A percentile compares a stretch with the other conserved stretches of the same genome.
Conservation (phyloP, 2,113 vertebrate species). For the Crypturellus undulatus region DNA sequence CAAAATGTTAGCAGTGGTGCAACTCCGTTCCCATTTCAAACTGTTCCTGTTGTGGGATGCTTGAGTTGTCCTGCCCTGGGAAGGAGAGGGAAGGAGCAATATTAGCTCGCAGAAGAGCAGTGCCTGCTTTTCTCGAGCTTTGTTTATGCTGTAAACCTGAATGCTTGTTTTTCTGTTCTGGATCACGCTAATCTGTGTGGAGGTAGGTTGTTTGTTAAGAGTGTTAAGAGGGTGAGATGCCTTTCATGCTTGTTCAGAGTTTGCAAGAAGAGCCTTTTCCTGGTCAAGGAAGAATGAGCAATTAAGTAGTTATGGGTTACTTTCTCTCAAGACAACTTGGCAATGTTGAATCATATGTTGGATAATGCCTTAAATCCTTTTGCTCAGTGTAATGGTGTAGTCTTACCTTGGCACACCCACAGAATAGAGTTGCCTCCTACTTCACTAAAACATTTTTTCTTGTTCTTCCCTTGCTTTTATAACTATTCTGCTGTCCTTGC, state of each 20-base stretch:
- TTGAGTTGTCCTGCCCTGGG: background rate
- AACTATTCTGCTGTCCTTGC: slow-evolving; percentile 51
- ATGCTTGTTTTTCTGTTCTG: background rate
- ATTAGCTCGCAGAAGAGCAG: background rate
- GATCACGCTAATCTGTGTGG: accelerated
- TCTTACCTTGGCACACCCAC: background rate
- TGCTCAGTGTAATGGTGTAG: background rate
- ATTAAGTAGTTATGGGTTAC: background rate
- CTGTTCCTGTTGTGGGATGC: accelerated
- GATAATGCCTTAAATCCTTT: background rate
- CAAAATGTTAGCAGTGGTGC: too few species aligned
- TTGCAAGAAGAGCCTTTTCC: background rate
- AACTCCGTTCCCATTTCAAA: background rate
- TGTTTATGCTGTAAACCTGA: background rate
- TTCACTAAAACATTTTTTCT: background rate
- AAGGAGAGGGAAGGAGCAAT: background rate
- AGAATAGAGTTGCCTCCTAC: background rate
- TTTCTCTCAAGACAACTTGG: background rate
- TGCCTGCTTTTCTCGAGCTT: background rate
- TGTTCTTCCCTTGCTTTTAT: background rate
- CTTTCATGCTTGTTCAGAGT: background rate
- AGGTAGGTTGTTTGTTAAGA: background rate
- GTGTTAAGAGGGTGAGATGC: background rate
- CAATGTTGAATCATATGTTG: background rate
- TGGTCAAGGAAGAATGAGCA: background rate